Conservation (phyloP, 92 coral and sea anemone species). For the Actinostola sp. region DNA sequence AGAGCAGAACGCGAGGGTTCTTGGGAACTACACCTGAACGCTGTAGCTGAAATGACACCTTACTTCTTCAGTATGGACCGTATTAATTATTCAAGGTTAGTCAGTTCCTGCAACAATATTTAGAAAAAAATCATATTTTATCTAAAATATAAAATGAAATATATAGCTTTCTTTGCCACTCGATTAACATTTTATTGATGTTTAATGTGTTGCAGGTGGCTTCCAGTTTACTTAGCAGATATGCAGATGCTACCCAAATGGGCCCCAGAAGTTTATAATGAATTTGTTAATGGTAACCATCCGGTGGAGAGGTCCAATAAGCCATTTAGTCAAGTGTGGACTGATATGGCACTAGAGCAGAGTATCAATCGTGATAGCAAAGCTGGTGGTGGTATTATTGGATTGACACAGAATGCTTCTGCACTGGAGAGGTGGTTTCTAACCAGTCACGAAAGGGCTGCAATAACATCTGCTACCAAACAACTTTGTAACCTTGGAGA, state of each 20-base stretch:
- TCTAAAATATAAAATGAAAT: no score
- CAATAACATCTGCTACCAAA: slow-evolving; percentile 46
- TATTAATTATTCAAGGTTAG: slow-evolving; percentile 55
- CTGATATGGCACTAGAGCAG: slow-evolving; percentile 74
- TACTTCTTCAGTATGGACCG: slow-evolving; percentile 61
- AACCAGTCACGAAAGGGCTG: slow-evolving; percentile 51
- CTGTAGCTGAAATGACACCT: slow-evolving; percentile 61
- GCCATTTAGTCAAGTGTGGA: slow-evolving; percentile 71
- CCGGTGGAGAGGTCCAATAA: slow-evolving; percentile 47
- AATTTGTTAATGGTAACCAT: slow-evolving; percentile 60
- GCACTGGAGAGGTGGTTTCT: slow-evolving; percentile 53
- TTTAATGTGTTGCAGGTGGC: slow-evolving; percentile 41
- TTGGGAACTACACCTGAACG: slow-evolving; percentile 53
- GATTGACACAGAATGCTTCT: slow-evolving; percentile 58
- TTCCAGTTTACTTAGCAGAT: slow-evolving; percentile 70
- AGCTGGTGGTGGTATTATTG: slow-evolving; percentile 63
- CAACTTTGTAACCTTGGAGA: slow-evolving; percentile 34
- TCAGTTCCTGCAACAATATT: no score
- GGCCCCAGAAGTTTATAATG: slow-evolving; percentile 51
- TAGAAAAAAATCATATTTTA: no score
- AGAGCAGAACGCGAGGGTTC: slow-evolving; percentile 65
- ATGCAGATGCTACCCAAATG: slow-evolving; percentile 55
- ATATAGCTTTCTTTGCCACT: background rate
- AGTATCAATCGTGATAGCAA: slow-evolving; percentile 75
- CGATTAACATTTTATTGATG: background rate